Conservation (phyloP, 2,113 vertebrate genomes). For the Melospiza georgiana region DNA sequence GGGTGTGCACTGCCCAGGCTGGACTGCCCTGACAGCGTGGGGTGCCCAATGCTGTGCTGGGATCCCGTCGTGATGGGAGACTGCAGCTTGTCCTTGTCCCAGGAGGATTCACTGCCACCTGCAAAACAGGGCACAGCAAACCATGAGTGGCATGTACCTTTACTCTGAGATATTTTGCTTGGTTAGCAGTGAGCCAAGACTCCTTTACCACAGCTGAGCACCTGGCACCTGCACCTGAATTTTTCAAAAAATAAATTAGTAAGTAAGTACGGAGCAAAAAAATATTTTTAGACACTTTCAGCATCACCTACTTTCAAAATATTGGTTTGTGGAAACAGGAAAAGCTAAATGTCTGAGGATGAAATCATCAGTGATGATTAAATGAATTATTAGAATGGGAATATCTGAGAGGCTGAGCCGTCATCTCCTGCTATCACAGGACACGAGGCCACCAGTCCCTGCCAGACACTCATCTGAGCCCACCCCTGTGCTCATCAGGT, state of each 20-base stretch:
- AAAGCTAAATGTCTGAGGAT: background rate
- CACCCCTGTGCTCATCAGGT: rapidly evolving
- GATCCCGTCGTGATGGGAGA: constrained; percentile 77
- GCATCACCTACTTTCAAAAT: background rate
- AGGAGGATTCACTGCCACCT: constrained; percentile 88
- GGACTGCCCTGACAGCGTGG: constrained; percentile 73
- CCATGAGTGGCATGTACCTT: background rate
- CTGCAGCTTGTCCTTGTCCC: constrained; percentile 90
- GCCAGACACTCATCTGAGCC: background rate
- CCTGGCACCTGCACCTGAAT: background rate
- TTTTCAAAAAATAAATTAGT: background rate
- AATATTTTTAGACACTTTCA: background rate
- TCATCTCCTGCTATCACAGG: background rate
- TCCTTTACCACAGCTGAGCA: background rate
- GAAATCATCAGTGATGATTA: background rate
- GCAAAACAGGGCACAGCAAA: constrained; percentile 43
- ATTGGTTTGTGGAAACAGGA: background rate
- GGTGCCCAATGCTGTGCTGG: constrained; percentile 76
- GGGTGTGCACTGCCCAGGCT: constrained; percentile 73
- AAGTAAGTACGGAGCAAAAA: background rate
- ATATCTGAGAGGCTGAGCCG: background rate
- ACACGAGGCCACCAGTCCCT: background rate
- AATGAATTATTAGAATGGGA: background rate
- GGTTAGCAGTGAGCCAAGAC: background rate
- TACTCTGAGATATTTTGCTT: background rate